Evolutionary conservation across 2,888 invertebrate species (phyloP).

Genomic region (Hyles lineata): DNA sequence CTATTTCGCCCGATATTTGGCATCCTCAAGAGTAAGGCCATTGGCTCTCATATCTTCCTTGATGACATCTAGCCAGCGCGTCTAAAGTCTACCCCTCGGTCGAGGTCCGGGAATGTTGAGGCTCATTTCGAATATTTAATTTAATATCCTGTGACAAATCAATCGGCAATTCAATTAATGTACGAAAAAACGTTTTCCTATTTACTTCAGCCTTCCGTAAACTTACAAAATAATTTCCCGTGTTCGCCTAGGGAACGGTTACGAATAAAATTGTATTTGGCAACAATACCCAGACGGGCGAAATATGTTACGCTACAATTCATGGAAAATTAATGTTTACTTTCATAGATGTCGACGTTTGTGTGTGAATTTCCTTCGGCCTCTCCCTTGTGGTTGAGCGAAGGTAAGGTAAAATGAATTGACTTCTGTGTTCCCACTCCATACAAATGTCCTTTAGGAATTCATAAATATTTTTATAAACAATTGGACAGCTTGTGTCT

Average conservation of each 20-base stretch:
- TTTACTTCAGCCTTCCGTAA: constrained; percentile 28
- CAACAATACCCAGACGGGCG: constrained; percentile 39
- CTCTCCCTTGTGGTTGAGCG: constrained; percentile 31
- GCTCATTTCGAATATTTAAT: not conserved
- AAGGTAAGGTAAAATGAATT: constrained; percentile 23
- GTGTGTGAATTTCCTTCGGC: constrained; percentile 39
- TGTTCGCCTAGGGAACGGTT: constrained; percentile 33
- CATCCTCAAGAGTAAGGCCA: too few species aligned
- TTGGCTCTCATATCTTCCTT: too few species aligned
- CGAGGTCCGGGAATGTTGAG: too few species aligned
- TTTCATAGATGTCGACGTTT: constrained; percentile 41
- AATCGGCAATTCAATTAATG: constrained; percentile 12
- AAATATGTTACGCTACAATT: constrained; percentile 41
- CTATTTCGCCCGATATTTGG: too few species aligned
- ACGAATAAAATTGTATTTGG: constrained; percentile 38
- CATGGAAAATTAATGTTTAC: constrained; percentile 43
- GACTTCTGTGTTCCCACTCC: constrained; percentile 30
- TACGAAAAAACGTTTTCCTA: constrained; percentile 20
- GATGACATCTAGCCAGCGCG: too few species aligned
- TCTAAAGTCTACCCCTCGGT: too few species aligned
- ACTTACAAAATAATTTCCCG: constrained; percentile 38
- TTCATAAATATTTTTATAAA: constrained; percentile 10
- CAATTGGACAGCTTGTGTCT: constrained; percentile 14
- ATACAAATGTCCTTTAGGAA: constrained; percentile 24
- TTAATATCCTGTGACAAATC: not conserved